Evolutionary conservation across 2,888 invertebrate species (phyloP), one percentile per base, ranked within the genome.

Genomic region (Subacronicta megacephala): DNA sequence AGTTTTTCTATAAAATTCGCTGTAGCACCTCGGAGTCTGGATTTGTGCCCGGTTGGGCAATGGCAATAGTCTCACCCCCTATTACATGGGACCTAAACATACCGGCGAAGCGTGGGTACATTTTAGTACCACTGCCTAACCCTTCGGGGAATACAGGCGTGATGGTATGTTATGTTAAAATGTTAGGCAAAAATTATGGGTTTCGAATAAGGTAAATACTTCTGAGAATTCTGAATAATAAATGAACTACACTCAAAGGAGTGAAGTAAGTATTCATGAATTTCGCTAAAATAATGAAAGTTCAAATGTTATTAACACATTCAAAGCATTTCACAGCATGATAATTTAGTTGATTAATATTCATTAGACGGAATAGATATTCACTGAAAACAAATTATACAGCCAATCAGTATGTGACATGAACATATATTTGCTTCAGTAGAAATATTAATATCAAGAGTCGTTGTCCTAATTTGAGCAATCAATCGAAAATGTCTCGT

Each of bases 131-230:
- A n/a, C n/a, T n/a, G n/a, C n/a, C n/a, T n/a, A n/a, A n/a, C n/a
- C n/a, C n/a, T n/a, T n/a, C n/a, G n/a, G n/a, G n/a, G n/a, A n/a
- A n/a, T n/a, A n/a, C n/a, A n/a, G n/a, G n/a, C n/a, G n/a, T n/a
- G n/a, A n/a, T n/a, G n/a, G n/a, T n/a, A n/a, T n/a, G n/a, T n/a
- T n/a, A n/a, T n/a, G n/a, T n/a, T n/a, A n/a, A 67, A 64, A 69
- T 56, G 49, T 60, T 49, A 41, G 46, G 42, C 46, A 58, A 70
- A 72, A 66, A 60, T 62, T 41, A 70, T 59, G 49, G 43, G 46
- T 59, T 58, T 38, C 7, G 45, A 54, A 46, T 56, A 54, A 18
- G 49, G 31, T 62, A 53, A 53, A 58, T 63, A 57, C 50, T 55
- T 50, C 29, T 17, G 26, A 37, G 37, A 54, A 45, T 45, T 20